These are phyloP conservation scores for Ctenopoma multispine DNA, from an alignment of 2,797 vertebrate species.

Conservation along the genomic window DNA sequence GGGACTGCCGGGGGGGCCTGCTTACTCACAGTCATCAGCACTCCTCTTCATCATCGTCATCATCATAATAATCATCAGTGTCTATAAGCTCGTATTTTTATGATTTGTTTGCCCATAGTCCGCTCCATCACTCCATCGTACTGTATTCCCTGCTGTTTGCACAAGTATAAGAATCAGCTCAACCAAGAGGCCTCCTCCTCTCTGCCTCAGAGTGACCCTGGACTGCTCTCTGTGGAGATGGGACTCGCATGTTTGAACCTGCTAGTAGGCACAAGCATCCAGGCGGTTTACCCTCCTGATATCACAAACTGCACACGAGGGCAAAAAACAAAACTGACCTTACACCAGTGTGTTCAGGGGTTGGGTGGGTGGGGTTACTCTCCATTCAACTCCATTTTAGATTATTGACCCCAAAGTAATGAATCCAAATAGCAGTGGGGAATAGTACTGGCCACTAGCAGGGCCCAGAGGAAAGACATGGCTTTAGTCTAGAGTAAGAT, in stretches of 20 bases:
- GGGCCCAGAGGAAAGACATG: conserved; percentile 74
- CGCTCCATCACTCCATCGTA: conserved; percentile 46
- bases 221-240: conserved; percentile 34
- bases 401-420: conserved; percentile 77
- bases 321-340: conserved; percentile 60
- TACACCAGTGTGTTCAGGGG: conserved; percentile 38
- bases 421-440: conserved; percentile 56
- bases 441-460: conserved; percentile 59
- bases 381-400: conserved; percentile 64
- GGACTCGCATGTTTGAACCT: conserved; percentile 40
- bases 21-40: conserved; percentile 85
- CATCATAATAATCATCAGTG: conserved; percentile 78
- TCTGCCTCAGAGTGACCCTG: conserved; percentile 55
- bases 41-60: conserved; percentile 81
- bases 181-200: conserved; percentile 34
- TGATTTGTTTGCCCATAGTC: conserved; percentile 56
- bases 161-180: conserved; percentile 43
- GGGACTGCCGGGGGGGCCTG: conserved; percentile 79
- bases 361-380: conserved; percentile 30
- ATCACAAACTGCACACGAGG: conserved; percentile 43
- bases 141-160: conserved; percentile 39
- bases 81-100: conserved; percentile 76
- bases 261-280: conserved; percentile 45
- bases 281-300: conserved; percentile 53
- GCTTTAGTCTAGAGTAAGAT: conserved; percentile 63